Conservation (phyloP, 2,888 invertebrate genomes). For the Psylliodes chrysocephalus region DNA sequence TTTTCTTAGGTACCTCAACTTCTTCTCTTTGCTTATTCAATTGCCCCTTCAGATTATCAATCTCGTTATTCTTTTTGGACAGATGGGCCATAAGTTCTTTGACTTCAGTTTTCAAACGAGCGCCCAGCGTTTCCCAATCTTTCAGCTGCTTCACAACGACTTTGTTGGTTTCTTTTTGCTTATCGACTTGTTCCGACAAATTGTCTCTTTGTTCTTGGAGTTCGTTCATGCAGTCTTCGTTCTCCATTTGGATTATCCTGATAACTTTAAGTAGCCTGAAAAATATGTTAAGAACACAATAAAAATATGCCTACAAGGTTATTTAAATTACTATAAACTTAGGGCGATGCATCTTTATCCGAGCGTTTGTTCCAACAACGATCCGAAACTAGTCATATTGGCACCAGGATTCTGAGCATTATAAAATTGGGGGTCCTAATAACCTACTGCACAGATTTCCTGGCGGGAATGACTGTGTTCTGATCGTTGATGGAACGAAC, state of each 20-base stretch:
- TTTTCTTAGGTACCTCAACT: slow-evolving; percentile 64
- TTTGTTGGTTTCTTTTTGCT: slow-evolving; percentile 62
- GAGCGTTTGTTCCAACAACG: too few species aligned
- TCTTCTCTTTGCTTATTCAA: slow-evolving; percentile 68
- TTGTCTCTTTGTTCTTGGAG: slow-evolving; percentile 72
- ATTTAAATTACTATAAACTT: too few species aligned
- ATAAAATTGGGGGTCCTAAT: too few species aligned
- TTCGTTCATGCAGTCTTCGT: slow-evolving; percentile 73
- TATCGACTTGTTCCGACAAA: slow-evolving; percentile 59
- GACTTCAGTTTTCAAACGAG: slow-evolving; percentile 67
- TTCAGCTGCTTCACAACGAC: slow-evolving; percentile 63
- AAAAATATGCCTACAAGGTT: too few species aligned
- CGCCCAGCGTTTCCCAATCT: slow-evolving; percentile 68
- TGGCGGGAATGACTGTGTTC: too few species aligned
- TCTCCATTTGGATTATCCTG: slow-evolving; percentile 78
- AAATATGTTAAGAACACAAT: too few species aligned
- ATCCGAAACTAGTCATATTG: too few species aligned
- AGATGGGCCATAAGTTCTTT: slow-evolving; percentile 68
- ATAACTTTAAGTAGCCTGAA: slow-evolving; percentile 62
- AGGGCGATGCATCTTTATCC: too few species aligned
- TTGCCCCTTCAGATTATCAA: slow-evolving; percentile 67
- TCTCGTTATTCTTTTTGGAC: slow-evolving; percentile 66
- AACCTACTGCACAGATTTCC: too few species aligned
- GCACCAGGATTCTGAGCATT: too few species aligned
- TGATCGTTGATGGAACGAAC: too few species aligned